Base-by-base conservation (phyloP, 2,113 vertebrate genomes). In the Synodontis membranacea region DNA sequence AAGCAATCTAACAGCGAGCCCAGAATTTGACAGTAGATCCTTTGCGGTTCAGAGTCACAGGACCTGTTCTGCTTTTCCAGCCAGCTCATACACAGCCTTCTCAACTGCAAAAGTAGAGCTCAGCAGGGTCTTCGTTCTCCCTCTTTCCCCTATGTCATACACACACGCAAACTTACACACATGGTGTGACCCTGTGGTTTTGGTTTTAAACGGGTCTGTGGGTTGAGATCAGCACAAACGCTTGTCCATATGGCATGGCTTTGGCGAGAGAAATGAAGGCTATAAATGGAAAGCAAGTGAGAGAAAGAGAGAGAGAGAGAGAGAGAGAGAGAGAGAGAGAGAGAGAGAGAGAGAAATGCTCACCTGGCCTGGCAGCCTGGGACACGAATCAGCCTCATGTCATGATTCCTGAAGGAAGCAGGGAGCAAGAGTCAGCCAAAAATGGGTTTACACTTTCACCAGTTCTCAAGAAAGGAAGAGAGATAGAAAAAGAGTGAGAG, bases 151-250 rank as follows among this genome's bases (percentile, higher is more conserved):
- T 84, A 25, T 64, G 54, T 75, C 52, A 44, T 50, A 56, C 78
- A 86, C 31, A 70, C 60, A 82, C n/a, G 9, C 42, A 66, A 75
- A 79, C 31, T 50, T 60, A 60, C 89, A 85, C 90, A 89, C 87
- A 84, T 89, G 81, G 31, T 92, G 88, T 92, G 91, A 93, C 92
- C 93, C 89, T 90, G 92, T 90, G 92, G 93, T 92, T 90, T 92
- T 92, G 92, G 92, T 92, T 93, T 93, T 93, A 94, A 94, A 94
- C 89, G 86, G 92, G 92, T 90, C 89, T 89, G 91, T 93, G 92
- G 86, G 87, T 91, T 42, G 91, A 91, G 89, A 72, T 87, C 87
- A 88, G 87, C 80, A 76, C 82, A 91, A 58, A 91, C 87, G 91
- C 92, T 92, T 86, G 89, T 90, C 93, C 94, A 95, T 93, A 93